Percentiles rank a stretch among this genome's conserved stretches.
Conservation (phyloP, 2,888 invertebrate species). For the Zygaena filipendulae region DNA sequence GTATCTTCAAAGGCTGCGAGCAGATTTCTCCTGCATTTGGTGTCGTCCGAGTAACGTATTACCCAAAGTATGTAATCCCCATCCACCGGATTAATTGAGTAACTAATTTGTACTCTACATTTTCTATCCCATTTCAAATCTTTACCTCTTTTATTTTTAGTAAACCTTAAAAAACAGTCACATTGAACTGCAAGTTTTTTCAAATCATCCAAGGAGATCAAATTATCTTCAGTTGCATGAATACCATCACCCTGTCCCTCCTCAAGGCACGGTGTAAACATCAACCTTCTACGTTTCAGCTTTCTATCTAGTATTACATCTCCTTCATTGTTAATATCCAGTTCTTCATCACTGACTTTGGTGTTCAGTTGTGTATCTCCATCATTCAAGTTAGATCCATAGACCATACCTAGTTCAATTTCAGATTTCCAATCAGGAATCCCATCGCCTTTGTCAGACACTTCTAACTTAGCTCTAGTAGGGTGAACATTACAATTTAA, state of each 20-base stretch:
- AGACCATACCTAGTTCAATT: no score
- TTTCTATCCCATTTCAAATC: constrained; percentile 71
- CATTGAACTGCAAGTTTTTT: constrained; percentile 56
- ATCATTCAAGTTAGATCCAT: no score
- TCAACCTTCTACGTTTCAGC: constrained; percentile 33
- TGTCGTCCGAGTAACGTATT: constrained; percentile 70
- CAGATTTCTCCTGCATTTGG: constrained; percentile 69
- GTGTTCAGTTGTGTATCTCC: no score
- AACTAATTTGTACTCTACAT: constrained; percentile 72
- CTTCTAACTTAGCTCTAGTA: no score
- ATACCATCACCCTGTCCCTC: constrained; percentile 57
- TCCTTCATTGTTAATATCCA: constrained; percentile 36
- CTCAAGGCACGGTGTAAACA: constrained; percentile 48
- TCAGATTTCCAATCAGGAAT: no score
- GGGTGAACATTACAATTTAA: no score
- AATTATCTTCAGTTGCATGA: no score
- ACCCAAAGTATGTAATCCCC: constrained; percentile 70
- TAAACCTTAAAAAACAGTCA: constrained; percentile 54
- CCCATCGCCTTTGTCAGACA: no score
- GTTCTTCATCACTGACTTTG: constrained; percentile 21
- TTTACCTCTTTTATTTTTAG: constrained; percentile 42
- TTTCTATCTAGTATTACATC: constrained; percentile 30
- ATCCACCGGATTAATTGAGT: constrained; percentile 61
- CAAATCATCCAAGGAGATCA: no score
- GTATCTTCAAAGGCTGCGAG: constrained; percentile 61